phyloP scores from a whole-genome alignment of 2,888 invertebrate species.

The Actias luna region DNA sequence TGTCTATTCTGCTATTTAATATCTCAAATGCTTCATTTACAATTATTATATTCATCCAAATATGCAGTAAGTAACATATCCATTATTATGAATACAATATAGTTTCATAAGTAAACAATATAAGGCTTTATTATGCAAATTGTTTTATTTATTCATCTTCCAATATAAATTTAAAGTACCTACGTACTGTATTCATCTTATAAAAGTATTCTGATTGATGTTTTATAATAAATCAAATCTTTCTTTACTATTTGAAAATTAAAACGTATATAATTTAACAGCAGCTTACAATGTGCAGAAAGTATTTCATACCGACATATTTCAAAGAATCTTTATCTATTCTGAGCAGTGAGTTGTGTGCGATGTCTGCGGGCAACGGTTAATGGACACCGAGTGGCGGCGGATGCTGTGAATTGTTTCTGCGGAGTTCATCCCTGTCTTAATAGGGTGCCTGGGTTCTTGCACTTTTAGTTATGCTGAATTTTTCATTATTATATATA shows the following conservation, averaged over 20 bases:
- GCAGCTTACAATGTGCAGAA: constrained; percentile 1
- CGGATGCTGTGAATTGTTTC: constrained; percentile 51
- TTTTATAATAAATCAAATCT: not conserved
- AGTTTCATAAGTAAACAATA: too few relatives aligned
- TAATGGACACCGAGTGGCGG: constrained; percentile 34
- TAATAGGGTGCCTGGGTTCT: constrained; percentile 8
- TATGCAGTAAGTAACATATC: too few relatives aligned
- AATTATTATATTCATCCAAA: too few relatives aligned
- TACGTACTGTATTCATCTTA: not conserved
- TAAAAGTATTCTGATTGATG: too few relatives aligned
- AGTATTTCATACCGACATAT: constrained; percentile 9
- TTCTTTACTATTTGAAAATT: constrained; percentile 6
- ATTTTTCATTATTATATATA: constrained; percentile 14
- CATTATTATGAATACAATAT: too few relatives aligned
- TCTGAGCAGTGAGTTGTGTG: constrained; percentile 13
- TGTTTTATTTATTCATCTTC: too few relatives aligned
- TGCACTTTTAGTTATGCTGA: constrained; percentile 5
- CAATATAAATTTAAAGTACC: too few relatives aligned
- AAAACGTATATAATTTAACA: constrained; percentile 11
- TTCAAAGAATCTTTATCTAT: constrained; percentile 18
- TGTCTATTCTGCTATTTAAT: too few relatives aligned
- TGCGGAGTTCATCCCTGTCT: constrained; percentile 19
- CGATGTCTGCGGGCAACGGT: constrained; percentile 22
- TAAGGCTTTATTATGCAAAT: too few relatives aligned
- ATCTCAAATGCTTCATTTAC: too few relatives aligned